Percentiles rank a stretch among this genome's conserved stretches.
These are phyloP conservation scores for Macropus fuliginosus DNA, from an alignment of 2,797 vertebrate genomes.

Conservation along the genomic window DNA sequence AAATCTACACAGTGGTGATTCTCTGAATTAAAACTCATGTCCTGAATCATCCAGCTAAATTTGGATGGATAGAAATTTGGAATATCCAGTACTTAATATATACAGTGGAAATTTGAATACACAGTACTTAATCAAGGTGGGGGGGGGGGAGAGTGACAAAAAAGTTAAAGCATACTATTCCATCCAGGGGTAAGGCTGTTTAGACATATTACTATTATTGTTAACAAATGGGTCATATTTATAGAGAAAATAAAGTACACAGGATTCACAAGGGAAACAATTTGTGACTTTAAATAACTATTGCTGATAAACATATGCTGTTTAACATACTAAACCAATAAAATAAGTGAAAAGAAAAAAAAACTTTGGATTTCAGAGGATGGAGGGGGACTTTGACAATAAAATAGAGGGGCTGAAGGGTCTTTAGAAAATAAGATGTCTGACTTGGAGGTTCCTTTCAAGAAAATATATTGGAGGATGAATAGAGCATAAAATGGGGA, in stretches of 20 bases:
- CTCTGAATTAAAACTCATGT: not conserved
- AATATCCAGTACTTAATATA: no score
- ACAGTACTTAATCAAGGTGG: not conserved
- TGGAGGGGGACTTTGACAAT: not conserved
- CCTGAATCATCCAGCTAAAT: not conserved
- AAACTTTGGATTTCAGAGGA: not conserved
- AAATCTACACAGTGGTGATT: not conserved
- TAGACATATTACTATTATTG: not conserved
- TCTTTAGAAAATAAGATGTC: not conserved
- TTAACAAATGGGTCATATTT: not conserved
- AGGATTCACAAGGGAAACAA: not conserved
- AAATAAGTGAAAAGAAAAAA: not conserved
- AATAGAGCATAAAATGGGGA: not conserved
- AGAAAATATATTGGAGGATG: not conserved
- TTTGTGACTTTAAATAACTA: not conserved
- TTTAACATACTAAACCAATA: not conserved
- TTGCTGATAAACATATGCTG: not conserved
- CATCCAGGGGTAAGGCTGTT: not conserved
- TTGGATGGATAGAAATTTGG: no score
- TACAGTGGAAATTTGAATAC: not conserved
- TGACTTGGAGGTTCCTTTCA: not conserved
- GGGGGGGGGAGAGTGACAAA: no score
- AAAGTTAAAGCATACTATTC: no score
- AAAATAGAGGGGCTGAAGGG: no score
- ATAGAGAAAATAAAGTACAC: not conserved